Conservation (phyloP, 2,113 vertebrate genomes). For the Phyllostomus hastatus region DNA sequence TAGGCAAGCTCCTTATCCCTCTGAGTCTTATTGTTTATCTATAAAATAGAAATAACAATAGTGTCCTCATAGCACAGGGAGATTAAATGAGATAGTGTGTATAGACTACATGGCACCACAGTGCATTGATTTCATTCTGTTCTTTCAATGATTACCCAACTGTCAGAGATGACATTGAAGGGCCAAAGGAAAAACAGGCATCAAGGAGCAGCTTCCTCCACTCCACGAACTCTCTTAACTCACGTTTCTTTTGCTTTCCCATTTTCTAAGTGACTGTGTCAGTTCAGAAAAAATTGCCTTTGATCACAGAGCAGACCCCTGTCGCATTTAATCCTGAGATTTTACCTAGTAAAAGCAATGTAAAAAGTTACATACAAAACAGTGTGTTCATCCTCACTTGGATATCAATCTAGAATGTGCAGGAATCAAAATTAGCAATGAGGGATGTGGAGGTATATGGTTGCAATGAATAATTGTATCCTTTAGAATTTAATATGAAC, state of each 20-base stretch:
- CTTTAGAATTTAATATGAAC: neutral
- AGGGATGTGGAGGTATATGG: neutral
- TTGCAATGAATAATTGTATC: neutral
- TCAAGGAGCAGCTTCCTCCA: neutral
- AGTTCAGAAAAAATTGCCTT: neutral
- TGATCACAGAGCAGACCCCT: neutral
- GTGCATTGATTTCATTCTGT: neutral
- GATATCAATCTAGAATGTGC: neutral
- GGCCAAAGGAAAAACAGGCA: neutral
- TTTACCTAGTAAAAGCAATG: neutral
- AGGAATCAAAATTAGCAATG: neutral
- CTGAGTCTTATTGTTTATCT: neutral
- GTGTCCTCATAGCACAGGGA: neutral
- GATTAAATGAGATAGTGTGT: neutral
- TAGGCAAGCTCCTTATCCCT: neutral
- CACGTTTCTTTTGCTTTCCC: neutral
- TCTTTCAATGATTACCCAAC: neutral
- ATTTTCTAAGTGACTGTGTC: neutral
- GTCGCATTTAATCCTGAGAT: neutral
- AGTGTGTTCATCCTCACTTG: neutral
- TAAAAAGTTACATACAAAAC: neutral
- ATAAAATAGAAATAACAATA: neutral
- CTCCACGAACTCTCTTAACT: neutral
- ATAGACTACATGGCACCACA: neutral
- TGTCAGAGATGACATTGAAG: neutral